phyloP scores from a whole-genome alignment of 2,113 vertebrate species.

The Proterorhinus semilunaris region DNA sequence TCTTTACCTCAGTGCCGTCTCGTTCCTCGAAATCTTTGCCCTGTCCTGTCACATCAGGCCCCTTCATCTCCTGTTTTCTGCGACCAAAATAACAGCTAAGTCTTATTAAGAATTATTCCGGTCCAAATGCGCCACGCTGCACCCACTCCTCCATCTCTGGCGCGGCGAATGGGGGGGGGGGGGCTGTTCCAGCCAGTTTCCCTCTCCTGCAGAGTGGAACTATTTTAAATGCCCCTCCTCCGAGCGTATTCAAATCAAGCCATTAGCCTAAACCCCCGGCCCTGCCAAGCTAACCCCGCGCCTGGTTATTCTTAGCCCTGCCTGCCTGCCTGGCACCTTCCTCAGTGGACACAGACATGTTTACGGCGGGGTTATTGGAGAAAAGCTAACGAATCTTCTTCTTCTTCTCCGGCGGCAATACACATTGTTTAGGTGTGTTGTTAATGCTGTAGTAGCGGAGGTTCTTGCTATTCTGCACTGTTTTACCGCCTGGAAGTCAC shows the following conservation, averaged over 20 bases:
- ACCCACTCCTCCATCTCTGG: not conserved
- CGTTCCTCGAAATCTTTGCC: not conserved
- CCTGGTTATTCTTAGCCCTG: not conserved
- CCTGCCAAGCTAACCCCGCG: not conserved
- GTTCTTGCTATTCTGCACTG: no score
- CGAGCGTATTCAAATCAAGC: conserved; percentile 2
- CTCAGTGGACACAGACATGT: conserved; percentile 94
- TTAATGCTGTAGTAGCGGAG: no score
- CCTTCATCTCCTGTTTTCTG: not conserved
- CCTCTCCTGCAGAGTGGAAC: not conserved
- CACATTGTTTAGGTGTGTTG: no score
- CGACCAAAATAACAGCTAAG: not conserved
- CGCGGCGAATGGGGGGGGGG: not conserved
- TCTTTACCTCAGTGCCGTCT: not conserved
- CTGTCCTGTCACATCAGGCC: not conserved
- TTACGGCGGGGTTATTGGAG: conserved; percentile 36
- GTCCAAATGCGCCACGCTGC: not conserved
- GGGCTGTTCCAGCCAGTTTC: not conserved
- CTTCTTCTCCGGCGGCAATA: no score
- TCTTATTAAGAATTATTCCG: not conserved
- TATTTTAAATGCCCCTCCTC: conserved; percentile 11
- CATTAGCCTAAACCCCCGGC: conserved; percentile 14
- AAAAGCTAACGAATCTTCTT: not conserved
- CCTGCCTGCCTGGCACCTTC: conserved; percentile 72
- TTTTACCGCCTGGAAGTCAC: no score